phyloP scores from a whole-genome alignment of 2,888 invertebrate species.

The Diabrotica balteata region DNA sequence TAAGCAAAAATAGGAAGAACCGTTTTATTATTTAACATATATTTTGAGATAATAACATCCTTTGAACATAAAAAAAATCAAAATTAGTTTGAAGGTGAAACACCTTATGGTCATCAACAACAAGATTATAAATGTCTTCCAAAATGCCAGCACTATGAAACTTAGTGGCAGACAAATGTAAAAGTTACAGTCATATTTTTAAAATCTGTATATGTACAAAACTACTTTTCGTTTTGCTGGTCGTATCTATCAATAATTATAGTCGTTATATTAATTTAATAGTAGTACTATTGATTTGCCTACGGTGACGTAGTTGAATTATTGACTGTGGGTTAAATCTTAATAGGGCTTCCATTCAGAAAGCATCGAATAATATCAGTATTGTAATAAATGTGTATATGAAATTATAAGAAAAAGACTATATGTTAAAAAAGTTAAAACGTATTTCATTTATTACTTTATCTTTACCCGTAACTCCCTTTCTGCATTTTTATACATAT shows the following conservation, averaged over 20 bases:
- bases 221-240: constrained; percentile 5
- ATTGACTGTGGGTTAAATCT: constrained; percentile 3
- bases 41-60: no score
- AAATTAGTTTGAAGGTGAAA: no score
- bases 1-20: no score
- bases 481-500: no score
- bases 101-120: constrained; percentile 14
- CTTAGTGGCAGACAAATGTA: neutral
- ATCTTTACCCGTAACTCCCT: neutral
- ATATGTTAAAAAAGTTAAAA: constrained; percentile 24
- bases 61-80: no score
- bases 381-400: constrained; percentile 40
- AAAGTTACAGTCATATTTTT: neutral
- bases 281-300: constrained; percentile 5
- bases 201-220: neutral
- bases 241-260: neutral
- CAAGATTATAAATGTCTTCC: constrained; percentile 42
- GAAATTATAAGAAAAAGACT: constrained; percentile 28
- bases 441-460: constrained; percentile 9
- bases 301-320: neutral
- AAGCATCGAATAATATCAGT: constrained; percentile 32
- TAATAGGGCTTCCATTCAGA: constrained; percentile 27
- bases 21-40: no score
- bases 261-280: neutral
- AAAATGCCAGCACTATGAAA: constrained; percentile 11